Evolutionary conservation across 2,888 invertebrate genomes (phyloP), one percentile per base, ranked within the genome.

Genomic region (Erpobdella octoculata): DNA sequence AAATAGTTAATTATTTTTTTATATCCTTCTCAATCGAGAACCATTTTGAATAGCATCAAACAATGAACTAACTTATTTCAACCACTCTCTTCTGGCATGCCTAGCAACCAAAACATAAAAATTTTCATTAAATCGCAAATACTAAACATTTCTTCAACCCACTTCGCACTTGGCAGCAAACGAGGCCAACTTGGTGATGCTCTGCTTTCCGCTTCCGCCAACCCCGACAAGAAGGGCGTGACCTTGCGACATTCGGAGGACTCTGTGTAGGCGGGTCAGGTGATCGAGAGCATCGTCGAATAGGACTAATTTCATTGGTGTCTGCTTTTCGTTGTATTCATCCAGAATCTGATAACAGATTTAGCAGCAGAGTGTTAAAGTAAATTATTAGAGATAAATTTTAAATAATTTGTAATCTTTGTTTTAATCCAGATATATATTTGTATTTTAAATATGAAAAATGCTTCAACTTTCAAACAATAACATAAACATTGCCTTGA

Each of bases 241-340:
- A 35, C 75, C 93, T 75, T 89, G 85, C 79, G 90, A 87, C 88
- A 92, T 89, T 75, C 93, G 87, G 73, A 94, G 85, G 0, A 89
- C 89, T 31, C 94, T 88, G 78, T 93, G 93, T 15, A 92, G 87
- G 62, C 93, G 86, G 0, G 92, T 93, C 79, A 94, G 81, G 82
- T 95, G 93, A 80, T 94, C 93, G 68, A 94, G 83, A 58, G 92
- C 93, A 80, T 93, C 93, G 79, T 94, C 91, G 81, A 94, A 94
- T 33, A 94, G 85, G 0, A 94, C 92, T 75, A 94, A 86, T 33
- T 88, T 89, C 85, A 93, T 86, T 79, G 89, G 89, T 8, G 79
- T 79, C 67, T 87, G 85, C 33, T 87, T 87, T 77, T 92, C 92
- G 80, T 90, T 91, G 83, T 90, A 93, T 77, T 92, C 90, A 76